phyloP scores from a whole-genome alignment of 2,797 vertebrate species.

The Arnoldichthys spilopterus region DNA sequence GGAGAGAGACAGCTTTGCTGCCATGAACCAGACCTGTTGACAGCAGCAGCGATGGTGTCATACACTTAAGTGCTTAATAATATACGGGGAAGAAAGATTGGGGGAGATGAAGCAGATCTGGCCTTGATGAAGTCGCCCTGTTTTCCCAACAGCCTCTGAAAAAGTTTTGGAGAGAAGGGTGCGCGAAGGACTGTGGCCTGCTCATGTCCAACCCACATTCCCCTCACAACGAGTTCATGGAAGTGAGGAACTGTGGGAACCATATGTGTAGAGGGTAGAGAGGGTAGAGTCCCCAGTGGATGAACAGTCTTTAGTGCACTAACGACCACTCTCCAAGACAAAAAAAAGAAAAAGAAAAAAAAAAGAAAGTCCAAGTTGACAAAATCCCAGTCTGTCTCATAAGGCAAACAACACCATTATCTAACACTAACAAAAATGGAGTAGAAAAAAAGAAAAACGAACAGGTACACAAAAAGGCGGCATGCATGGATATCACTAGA shows the following conservation, averaged over 20 bases:
- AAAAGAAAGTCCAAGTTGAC: neutral
- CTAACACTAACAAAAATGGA: constrained; percentile 42
- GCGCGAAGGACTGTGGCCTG: constrained; percentile 23
- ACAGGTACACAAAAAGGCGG: constrained; percentile 44
- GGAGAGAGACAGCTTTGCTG: constrained; percentile 53
- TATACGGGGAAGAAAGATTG: constrained; percentile 36
- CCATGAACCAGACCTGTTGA: constrained; percentile 60
- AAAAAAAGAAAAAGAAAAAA: neutral
- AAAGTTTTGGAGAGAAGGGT: neutral
- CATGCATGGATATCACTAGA: constrained; percentile 57
- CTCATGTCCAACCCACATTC: constrained; percentile 15
- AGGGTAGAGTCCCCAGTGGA: constrained; percentile 16
- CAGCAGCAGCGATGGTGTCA: constrained; percentile 70
- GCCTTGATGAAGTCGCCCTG: constrained; percentile 3
- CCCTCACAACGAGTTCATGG: constrained; percentile 37
- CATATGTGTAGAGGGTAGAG: neutral
- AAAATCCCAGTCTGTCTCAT: constrained; percentile 46
- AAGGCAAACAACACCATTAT: constrained; percentile 61
- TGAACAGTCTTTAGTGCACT: constrained; percentile 32
- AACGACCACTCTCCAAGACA: constrained; percentile 31
- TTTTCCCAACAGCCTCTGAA: constrained; percentile 23
- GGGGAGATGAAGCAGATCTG: constrained; percentile 25
- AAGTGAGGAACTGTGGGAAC: constrained; percentile 29
- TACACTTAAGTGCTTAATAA: constrained; percentile 59
- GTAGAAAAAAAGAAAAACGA: constrained; percentile 29